Percentiles rank a stretch among this genome's conserved stretches.
phyloP scores from a whole-genome alignment of 2,888 invertebrate species.

The Trilocha varians region DNA sequence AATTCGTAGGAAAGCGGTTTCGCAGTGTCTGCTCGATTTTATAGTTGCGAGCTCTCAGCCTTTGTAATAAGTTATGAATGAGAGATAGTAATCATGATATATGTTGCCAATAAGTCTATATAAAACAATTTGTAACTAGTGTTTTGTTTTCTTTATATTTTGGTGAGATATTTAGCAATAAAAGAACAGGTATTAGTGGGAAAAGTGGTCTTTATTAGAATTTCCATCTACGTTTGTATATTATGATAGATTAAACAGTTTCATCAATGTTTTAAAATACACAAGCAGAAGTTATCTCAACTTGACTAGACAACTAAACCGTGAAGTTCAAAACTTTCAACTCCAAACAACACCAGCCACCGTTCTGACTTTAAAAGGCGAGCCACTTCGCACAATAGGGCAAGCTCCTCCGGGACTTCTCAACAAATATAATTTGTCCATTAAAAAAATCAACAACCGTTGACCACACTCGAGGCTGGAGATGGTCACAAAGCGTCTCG shows the following conservation, averaged over 20 bases:
- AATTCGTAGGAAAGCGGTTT: conserved; percentile 63
- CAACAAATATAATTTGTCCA: conserved; percentile 67
- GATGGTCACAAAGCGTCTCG: conserved; percentile 73
- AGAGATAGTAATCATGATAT: conserved; percentile 5
- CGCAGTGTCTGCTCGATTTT: conserved; percentile 56
- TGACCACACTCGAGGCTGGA: conserved; percentile 58
- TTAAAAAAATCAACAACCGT: conserved; percentile 68
- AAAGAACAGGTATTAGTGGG: neutral
- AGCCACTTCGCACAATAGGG: conserved; percentile 41
- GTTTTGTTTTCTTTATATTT: conserved; percentile 14
- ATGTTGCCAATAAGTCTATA: conserved; percentile 14
- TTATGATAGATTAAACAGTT: no score
- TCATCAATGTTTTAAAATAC: no score
- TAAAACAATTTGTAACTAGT: neutral
- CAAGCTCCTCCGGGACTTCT: conserved; percentile 42
- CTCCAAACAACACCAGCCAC: conserved; percentile 35
- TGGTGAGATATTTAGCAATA: neutral
- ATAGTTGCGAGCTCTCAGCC: conserved; percentile 22
- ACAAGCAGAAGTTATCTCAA: neutral
- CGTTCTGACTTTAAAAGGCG: conserved; percentile 47
- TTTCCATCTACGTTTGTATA: no score
- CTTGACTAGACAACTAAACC: neutral
- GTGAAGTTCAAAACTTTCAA: no score
- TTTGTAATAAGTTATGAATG: conserved; percentile 2
- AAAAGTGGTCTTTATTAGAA: no score